Base-by-base conservation (phyloP, 2,888 invertebrate genomes). In the Leptura quadrifasciata region DNA sequence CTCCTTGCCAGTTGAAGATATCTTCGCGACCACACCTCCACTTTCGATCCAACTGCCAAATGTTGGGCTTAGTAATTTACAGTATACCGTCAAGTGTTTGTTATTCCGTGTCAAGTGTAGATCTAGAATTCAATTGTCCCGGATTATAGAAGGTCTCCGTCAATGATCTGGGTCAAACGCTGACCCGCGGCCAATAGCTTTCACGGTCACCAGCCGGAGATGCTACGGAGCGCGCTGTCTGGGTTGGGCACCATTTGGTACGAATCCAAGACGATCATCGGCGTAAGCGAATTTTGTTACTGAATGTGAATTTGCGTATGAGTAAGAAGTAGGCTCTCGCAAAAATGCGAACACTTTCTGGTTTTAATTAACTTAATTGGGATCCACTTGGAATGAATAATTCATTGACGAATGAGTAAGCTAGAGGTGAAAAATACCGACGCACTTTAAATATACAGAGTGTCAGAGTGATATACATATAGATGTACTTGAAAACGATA, bases 121-220 rank as follows among this genome's bases (percentile, higher is more conserved):
- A 74, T 80, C 79, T 81, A 78, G 80, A 79, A 81, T 83, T 80
- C 76, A 65, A 75, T 74, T 80, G 81, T 75, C 80, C 81, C 78
- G 79, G 78, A 79, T 80, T 68, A 57, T 55, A 76, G 76, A 79
- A 69, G 74, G 68, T 74, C 70, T 76, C 77, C 79, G 79, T 55
- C 72, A 71, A 70, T 70, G 57, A 72, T 71, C 76, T 71, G 84
- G 87, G 87, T 87, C 87, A 86, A 77, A 65, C 79, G 80, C 72
- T 84, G 84, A 85, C 85, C 85, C 76, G 79, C 76, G 82, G 82
- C 82, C 77, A 65, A 81, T 76, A 77, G 82, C 85, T 85, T 86
- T 86, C 85, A 85, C 86, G 86, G 85, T 85, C 86, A 85, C 79
- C 77, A 73, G 54, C 76, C 79, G 73, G 71, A 75, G 74, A 74